Base-by-base conservation (phyloP, 2,888 invertebrate species). In the Trachelus iudaicus region DNA sequence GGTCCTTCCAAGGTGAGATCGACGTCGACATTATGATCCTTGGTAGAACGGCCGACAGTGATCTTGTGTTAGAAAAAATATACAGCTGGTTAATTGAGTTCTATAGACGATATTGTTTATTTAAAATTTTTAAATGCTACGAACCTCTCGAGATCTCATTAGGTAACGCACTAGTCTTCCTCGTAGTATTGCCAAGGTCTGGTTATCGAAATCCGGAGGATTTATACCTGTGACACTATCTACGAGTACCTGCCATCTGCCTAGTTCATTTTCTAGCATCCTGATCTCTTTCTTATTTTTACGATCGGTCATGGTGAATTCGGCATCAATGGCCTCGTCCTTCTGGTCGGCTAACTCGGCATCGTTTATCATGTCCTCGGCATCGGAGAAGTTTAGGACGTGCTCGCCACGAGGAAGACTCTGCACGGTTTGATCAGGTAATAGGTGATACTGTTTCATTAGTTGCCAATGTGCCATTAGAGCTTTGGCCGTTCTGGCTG, bases 1-100 rank as follows among this genome's bases (percentile, higher is more conserved):
- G 98, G 98, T 0, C 99, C 99, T 92, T 99, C 99, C 73, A 98
- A 92, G 0, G 96, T 95, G 75, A 99, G 92, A 92, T 99, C 98
- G 35, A 99, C 98, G 92, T 99, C 99, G 69, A 99, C 98, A 75
- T 94, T 94, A 87, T 96, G 95, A 88, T 98, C 98, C 86, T 96
- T 96, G 0, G 98, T 97, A 82, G 96, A 95, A 79, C 99, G 94
- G 0, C 99, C 99, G 71, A 99, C 95, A 0, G 98, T 98, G 75
- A 99, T 98, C 95, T 96, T 56, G 9, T 56, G 23, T 56, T 79
- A 33, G 73, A 83, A 79, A 78, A 68, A 56, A 13, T 34, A 81
- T 11, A 77, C 3, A 77, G 74, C n/a, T 75, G 35, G 9, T 56
- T 73, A 73, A 71, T 13, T 33, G 71, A 69, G 68, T 73, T 73